phyloP scores from a whole-genome alignment of 2,888 invertebrate genomes.

The Caenorhabditis imperialis region DNA sequence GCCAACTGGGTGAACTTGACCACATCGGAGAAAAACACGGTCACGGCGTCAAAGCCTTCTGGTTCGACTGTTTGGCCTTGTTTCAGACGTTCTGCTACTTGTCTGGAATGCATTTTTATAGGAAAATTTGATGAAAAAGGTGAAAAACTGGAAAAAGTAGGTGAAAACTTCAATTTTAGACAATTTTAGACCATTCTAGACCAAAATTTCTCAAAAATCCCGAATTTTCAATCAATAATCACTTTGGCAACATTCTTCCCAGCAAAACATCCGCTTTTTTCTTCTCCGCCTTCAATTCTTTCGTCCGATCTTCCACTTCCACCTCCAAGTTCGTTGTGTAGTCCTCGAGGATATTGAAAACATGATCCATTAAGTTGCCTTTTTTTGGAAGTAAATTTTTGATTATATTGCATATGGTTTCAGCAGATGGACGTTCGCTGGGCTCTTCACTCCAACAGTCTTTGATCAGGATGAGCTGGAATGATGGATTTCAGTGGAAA shows the following conservation, averaged over 20 bases:
- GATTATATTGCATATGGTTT: conserved; percentile 46
- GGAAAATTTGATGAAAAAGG: background rate
- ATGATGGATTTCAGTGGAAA: too few species aligned
- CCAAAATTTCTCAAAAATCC: background rate
- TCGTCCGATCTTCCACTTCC: conserved; percentile 71
- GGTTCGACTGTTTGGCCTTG: conserved; percentile 74
- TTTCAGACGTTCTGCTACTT: conserved; percentile 75
- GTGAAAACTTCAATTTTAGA: background rate
- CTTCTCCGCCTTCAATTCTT: conserved; percentile 72
- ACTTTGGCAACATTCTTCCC: conserved; percentile 73
- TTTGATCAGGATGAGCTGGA: conserved; percentile 64
- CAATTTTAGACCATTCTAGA: background rate
- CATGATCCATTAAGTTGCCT: conserved; percentile 74
- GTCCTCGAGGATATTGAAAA: conserved; percentile 74
- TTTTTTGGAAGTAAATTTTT: conserved; percentile 56
- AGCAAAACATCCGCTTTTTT: conserved; percentile 72
- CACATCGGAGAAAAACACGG: conserved; percentile 76
- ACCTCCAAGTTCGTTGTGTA: conserved; percentile 73
- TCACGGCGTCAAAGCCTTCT: conserved; percentile 73
- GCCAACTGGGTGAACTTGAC: conserved; percentile 75
- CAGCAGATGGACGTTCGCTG: conserved; percentile 64
- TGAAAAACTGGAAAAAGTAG: background rate
- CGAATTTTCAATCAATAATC: background rate
- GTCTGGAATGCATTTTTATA: conserved; percentile 52
- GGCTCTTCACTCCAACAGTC: conserved; percentile 74